Base-by-base conservation (phyloP, 2,797 vertebrate genomes). In the Lacerta agilis region DNA sequence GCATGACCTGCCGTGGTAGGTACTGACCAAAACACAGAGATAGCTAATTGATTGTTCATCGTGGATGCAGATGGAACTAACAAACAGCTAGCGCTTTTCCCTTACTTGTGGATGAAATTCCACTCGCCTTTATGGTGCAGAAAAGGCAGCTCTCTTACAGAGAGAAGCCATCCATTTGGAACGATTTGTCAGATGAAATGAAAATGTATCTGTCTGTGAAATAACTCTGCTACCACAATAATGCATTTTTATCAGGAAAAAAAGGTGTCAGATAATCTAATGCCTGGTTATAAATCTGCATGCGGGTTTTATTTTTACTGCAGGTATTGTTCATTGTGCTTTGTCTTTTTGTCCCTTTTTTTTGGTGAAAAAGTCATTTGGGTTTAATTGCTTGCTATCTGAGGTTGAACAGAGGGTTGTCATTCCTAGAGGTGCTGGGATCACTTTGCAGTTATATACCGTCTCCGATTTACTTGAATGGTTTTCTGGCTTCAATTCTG, bases 381-480 rank as follows among this genome's bases (percentile, higher is more conserved):
- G 5, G 84, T 7, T 41, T 79, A 85, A 20, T 71, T 83, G 64
- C 82, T 27, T 82, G 15, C n/a, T n/a, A 77, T 64, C 87, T 91
- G 58, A 88, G 58, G 66, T 77, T 82, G 86, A 49, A 79, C 83
- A 4, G 18, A 25, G 17, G 43, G 38, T 41, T 73, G 4, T 15
- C 75, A 77, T 87, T 93, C 2, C 61, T 93, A 73, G 78, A 84
- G 83, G 33, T 67, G 84, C 6, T 80, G 66, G 3, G 5, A 41
- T 58, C 43, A 82, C 41, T 88, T 33, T 82, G 2, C 29, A 79
- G 17, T 79, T 90, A 36, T 17, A 85, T 79, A 82, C 89, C 6
- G 89, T 76, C 79, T 85, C 83, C 94, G 87, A 91, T 95, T 92
- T 89, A 90, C 78, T 87, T 91, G 38, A 88, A 3, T 72, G 88